Evolutionary conservation across 2,113 vertebrate genomes (phyloP).

Genomic region (Cromileptes altivelis): DNA sequence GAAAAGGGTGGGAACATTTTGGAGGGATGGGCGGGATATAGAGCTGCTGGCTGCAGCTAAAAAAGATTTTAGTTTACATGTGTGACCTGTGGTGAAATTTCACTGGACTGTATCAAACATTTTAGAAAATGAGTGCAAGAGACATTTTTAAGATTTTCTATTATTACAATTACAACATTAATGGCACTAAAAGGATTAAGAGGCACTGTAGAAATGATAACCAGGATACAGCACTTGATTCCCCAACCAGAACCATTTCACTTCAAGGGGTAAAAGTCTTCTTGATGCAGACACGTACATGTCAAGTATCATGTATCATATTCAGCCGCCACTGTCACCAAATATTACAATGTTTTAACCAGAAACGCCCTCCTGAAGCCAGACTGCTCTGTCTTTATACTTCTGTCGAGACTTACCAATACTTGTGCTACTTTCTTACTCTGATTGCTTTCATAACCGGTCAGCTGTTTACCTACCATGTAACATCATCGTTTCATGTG

Average conservation of each 20-base stretch:
- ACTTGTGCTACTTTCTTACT: slow-evolving; percentile 24
- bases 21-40: too few species aligned
- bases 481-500: background rate
- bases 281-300: background rate
- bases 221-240: slow-evolving; percentile 10
- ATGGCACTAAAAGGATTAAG: background rate
- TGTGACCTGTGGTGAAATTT: slow-evolving; percentile 20
- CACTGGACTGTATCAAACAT: background rate
- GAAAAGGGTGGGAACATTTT: too few species aligned
- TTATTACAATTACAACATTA: background rate
- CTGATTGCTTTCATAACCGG: background rate
- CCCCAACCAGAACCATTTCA: background rate
- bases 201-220: slow-evolving; percentile 2
- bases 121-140: slow-evolving; percentile 20
- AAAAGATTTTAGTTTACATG: background rate
- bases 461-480: slow-evolving; percentile 6
- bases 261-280: background rate
- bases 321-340: slow-evolving; percentile 5
- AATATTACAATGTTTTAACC: background rate
- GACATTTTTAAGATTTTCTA: slow-evolving; percentile 19
- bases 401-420: background rate
- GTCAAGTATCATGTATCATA: background rate
- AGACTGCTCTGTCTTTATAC: background rate
- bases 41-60: too few species aligned
- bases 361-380: background rate